Base-by-base conservation (phyloP, 2,888 invertebrate species). In the Nomada ferruginata region DNA sequence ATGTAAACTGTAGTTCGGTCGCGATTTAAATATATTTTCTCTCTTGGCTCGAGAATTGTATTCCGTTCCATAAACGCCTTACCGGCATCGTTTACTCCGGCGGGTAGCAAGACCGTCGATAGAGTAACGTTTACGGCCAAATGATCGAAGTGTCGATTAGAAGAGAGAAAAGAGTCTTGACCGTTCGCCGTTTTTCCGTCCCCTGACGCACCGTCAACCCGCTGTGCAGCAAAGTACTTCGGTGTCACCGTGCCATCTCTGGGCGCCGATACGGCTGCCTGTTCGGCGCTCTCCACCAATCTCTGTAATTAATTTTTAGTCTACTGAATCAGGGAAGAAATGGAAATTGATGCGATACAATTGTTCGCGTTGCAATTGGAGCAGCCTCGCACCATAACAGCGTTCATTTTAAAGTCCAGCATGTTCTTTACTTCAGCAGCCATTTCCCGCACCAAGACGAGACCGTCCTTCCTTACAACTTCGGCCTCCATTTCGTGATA, bases 321-420 rank as follows among this genome's bases (percentile, higher is more conserved):
- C 29, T 26, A 0, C 36, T 36, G 36, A 36, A 36, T 36, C 36
- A 36, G 36, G 7, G 7, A 36, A 36, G 36, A 36, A 36, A 36
- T 36, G 36, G 36, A 36, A 36, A 36, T 36, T 36, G 36, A 36
- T 7, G 36, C 36, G 36, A 36, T 0, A 36, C 36, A 36, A 0
- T 36, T 36, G 36, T 36, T 36, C 36, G 36, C 36, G 36, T 36
- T 36, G 36, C 36, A 36, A 36, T 36, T 36, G 9, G 7, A 36
- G 36, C 36, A 36, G 15, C 10, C 23, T 4, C 9, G 1, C 94
- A 98, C 98, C 97, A 97, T 97, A 74, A 98, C 97, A 47, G 98
- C 97, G 93, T 97, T 97, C 94, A 97, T 97, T 94, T 98, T 98
- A 94, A 98, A 97, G 93, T 98, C 97, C 97, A 98, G 97, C 96